phyloP scores from a whole-genome alignment of 2,797 vertebrate species.

The Chrysocyon brachyurus region DNA sequence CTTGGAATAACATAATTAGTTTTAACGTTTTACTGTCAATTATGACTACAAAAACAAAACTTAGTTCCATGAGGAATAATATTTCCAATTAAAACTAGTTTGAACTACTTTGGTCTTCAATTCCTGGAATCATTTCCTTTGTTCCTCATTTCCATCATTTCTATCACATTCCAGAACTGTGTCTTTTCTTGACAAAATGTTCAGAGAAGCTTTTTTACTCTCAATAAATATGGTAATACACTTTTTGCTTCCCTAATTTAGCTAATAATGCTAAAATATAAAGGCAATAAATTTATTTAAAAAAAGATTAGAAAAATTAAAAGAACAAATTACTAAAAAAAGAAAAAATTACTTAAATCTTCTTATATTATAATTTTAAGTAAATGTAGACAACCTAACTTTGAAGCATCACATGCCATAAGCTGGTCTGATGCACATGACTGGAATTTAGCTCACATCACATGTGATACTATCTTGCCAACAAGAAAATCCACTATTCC shows the following conservation, averaged over 20 bases:
- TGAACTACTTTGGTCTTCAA: neutral
- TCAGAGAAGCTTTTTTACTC: neutral
- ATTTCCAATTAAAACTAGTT: neutral
- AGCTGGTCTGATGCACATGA: neutral
- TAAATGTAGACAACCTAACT: neutral
- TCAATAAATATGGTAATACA: neutral
- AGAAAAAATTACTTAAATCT: neutral
- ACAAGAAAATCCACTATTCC: neutral
- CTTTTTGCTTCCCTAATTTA: neutral
- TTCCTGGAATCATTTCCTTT: neutral
- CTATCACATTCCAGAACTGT: neutral
- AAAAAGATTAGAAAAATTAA: neutral
- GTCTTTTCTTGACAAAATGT: neutral
- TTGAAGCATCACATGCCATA: neutral
- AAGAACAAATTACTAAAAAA: neutral
- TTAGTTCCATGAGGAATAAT: neutral
- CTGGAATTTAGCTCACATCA: neutral
- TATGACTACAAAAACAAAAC: neutral
- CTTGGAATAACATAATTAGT: neutral
- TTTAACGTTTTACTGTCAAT: neutral
- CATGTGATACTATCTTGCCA: neutral
- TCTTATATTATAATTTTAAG: neutral
- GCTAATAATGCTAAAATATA: neutral
- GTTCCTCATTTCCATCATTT: too few relatives aligned
- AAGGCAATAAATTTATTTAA: neutral